Base-by-base conservation (phyloP, 2,797 vertebrate genomes). In the Clarias platycephalus region DNA sequence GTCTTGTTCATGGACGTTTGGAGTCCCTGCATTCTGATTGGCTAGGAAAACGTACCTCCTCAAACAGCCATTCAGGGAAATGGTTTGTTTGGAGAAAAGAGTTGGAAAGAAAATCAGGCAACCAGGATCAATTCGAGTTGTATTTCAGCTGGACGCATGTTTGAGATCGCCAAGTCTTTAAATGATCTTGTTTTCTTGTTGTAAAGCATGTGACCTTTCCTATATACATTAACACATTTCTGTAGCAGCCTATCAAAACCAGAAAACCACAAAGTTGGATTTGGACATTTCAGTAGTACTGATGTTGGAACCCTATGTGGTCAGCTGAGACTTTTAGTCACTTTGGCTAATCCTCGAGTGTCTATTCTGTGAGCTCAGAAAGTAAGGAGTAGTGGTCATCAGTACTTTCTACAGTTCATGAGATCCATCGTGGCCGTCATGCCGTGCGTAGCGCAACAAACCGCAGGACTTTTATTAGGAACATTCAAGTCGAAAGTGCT, bases 311-410 rank as follows among this genome's bases (percentile, higher is more conserved):
- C 75, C 53, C 86, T 80, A 85, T 85, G 87, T 90, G 82, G 83
- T 84, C 72, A 84, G 86, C 85, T 88, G 76, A 90, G 87, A 88
- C 86, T 40, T 84, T 88, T 89, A 91, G 83, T 74, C 84, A 85
- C 37, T 78, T 53, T 87, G n/a, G n/a, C 87, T 93, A 91, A 92
- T 93, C 90, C 89, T 57, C 62, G 44, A 71, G 85, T 82, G 86
- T 84, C 85, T 49, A 22, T 80, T 12, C 40, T 87, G 71, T 81
- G 58, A 88, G 85, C 88, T 77, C 88, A 89, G 82, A 75, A 80
- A 70, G 79, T 81, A 76, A 84, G 91, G 90, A 53, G 91, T 88
- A 93, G 83, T 92, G 91, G 88, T 92, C 87, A 88, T 12, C 58
- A 26, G 78, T 37, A 74, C 80, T 90, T 87, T 86, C 83, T 83